Conservation (phyloP, 2,113 vertebrate species). For the Strix uralensis region DNA sequence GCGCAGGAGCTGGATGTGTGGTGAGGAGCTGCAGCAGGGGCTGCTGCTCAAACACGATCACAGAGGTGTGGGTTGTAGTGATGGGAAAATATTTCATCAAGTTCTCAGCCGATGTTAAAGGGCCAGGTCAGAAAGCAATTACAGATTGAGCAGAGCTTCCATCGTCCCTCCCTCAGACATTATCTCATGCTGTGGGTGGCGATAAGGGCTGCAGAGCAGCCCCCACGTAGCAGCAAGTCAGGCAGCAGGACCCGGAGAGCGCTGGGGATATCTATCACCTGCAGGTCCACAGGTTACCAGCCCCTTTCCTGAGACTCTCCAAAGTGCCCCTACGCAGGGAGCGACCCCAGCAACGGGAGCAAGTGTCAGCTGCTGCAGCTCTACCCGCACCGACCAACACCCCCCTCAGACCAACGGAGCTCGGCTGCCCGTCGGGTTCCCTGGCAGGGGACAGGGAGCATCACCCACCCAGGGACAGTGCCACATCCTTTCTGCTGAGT, state of each 20-base stretch:
- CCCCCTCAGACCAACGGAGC: background rate
- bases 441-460: background rate
- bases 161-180: background rate
- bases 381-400: background rate
- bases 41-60: background rate
- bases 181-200: background rate
- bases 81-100: background rate
- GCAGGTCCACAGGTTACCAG: background rate
- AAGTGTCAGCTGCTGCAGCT: background rate
- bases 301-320: accelerated
- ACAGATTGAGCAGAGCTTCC: background rate
- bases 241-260: background rate
- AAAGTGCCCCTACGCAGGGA: background rate
- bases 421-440: background rate
- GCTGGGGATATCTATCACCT: accelerated
- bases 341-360: background rate
- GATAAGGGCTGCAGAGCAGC: background rate
- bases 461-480: accelerated
- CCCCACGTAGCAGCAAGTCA: background rate
- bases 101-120: background rate
- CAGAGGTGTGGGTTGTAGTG: background rate
- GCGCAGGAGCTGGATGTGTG: background rate
- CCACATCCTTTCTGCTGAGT: background rate
- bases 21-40: background rate
- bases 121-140: background rate